These are phyloP conservation scores for Otus sunia DNA, from an alignment of 2,113 vertebrate species.

Conservation along the genomic window DNA sequence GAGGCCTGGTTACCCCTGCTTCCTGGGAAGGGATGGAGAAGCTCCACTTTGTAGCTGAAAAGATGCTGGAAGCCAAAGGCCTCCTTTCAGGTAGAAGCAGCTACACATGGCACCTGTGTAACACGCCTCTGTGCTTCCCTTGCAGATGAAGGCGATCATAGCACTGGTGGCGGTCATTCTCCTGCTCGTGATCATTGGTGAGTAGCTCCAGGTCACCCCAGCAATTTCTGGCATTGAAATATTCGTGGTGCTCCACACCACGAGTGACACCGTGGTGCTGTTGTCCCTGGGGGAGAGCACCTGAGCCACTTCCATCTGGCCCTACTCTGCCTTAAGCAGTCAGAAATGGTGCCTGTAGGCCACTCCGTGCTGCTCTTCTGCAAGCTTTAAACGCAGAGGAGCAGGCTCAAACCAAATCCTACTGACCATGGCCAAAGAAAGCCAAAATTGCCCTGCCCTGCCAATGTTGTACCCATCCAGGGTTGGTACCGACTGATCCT, in stretches of 20 bases:
- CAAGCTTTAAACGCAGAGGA: not conserved
- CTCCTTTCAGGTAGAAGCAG: not conserved
- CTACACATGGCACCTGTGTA: not conserved
- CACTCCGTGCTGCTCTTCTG: not conserved
- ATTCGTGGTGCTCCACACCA: rapidly evolving
- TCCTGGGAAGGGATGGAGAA: not conserved
- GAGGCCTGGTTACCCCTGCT: not conserved
- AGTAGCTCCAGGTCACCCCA: slow-evolving; percentile 64
- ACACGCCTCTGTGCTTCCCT: not conserved
- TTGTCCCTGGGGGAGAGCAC: not conserved
- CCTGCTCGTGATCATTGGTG: slow-evolving; percentile 92
- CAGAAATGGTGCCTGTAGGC: not conserved
- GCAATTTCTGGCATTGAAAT: not conserved
- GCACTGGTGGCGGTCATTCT: slow-evolving; percentile 83
- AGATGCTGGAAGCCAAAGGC: not conserved
- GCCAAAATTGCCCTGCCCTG: not conserved
- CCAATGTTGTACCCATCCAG: too few species aligned
- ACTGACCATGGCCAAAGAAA: not conserved
- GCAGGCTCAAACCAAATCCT: not conserved
- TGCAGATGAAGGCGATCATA: slow-evolving; percentile 93
- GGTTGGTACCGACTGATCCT: not conserved
- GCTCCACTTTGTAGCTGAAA: not conserved
- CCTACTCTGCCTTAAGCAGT: not conserved
- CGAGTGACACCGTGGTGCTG: rapidly evolving
- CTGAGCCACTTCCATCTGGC: rapidly evolving